Evolutionary conservation across 2,113 vertebrate genomes (phyloP).

Genomic region (zebrafish (Danio rerio)): GRCz12tu NC_133182.1:28719501-28720000

Average conservation of each 20-base stretch:
- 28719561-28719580: too few species aligned
- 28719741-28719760: too few species aligned
- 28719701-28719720: not conserved
- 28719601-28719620: not conserved
- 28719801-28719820: not conserved
- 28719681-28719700: not conserved
- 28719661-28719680: not conserved
- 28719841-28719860: not conserved
- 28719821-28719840: not conserved
- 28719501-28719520: too few species aligned
- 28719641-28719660: not conserved
- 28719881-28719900: not conserved
- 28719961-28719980: not conserved
- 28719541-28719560: too few species aligned
- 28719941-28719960: not conserved
- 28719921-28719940: not conserved
- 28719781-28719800: not conserved
- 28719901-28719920: constrained; percentile 7
- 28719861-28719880: not conserved
- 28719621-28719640: not conserved
- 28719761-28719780: not conserved
- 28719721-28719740: not conserved
- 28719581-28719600: not conserved
- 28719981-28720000: not conserved
- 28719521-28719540: too few species aligned